A percentile compares a stretch with the other conserved stretches of the same genome.
phyloP scores from a whole-genome alignment of 2,888 invertebrate genomes.

The Orgyia antiqua region DNA sequence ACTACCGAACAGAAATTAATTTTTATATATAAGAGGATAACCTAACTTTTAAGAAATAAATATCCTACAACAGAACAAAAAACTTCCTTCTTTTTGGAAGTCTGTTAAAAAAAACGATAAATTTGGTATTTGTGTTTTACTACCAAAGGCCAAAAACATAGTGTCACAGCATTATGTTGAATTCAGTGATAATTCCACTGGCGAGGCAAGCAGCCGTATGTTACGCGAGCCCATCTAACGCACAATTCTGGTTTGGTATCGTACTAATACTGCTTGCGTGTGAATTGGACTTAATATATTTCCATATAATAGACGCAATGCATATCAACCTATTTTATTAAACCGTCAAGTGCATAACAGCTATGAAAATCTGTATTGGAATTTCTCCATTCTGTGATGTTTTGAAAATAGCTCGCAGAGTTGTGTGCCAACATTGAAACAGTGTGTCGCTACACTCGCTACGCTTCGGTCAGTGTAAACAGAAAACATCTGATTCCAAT shows the following conservation, averaged over 20 bases:
- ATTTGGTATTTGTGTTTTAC: too few species aligned
- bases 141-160: too few species aligned
- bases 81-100: too few species aligned
- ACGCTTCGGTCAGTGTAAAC: constrained; percentile 29
- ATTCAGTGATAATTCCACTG: constrained; percentile 58
- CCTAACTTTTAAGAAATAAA: too few species aligned
- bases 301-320: constrained; percentile 36
- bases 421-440: constrained; percentile 32
- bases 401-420: constrained; percentile 40
- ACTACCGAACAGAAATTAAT: too few species aligned
- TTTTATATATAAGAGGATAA: too few species aligned
- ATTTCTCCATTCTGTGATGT: constrained; percentile 27
- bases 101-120: too few species aligned
- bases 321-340: constrained; percentile 12
- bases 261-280: constrained; percentile 62
- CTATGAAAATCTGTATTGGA: too few species aligned
- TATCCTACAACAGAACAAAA: too few species aligned
- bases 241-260: constrained; percentile 67
- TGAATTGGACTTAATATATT: constrained; percentile 70
- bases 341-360: too few species aligned
- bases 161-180: constrained; percentile 36
- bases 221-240: constrained; percentile 49
- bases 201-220: constrained; percentile 46
- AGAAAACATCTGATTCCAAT: constrained; percentile 35
- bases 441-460: constrained; percentile 13